A percentile compares a stretch with the other conserved stretches of the same genome.
Evolutionary conservation across 2,113 vertebrate genomes (phyloP).

Genomic region (Seriola quinqueradiata): DNA sequence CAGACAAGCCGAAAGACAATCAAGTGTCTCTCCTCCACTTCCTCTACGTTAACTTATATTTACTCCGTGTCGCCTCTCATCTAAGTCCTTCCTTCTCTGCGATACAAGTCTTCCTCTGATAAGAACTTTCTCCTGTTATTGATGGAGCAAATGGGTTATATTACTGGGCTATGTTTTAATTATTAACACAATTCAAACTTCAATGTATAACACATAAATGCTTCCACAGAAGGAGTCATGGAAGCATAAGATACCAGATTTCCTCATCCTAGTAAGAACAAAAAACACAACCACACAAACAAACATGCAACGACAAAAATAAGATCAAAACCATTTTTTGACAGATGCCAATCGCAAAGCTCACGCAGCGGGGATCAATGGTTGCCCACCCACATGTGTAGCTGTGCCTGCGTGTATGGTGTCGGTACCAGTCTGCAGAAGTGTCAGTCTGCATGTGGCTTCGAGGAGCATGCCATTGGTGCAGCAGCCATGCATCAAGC

Average conservation of each 20-base stretch:
- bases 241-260: not conserved
- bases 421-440: not conserved
- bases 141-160: not conserved
- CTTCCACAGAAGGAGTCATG: not conserved
- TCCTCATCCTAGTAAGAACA: not conserved
- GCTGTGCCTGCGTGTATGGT: not conserved
- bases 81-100: not conserved
- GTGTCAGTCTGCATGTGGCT: slow-evolving; percentile 35
- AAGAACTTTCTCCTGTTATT: not conserved
- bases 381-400: not conserved
- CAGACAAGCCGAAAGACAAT: not conserved
- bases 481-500: slow-evolving; percentile 55
- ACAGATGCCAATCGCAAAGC: not conserved
- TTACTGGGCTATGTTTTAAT: not conserved
- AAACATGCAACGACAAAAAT: not conserved
- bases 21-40: not conserved
- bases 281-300: not conserved
- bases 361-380: slow-evolving; percentile 12
- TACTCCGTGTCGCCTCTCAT: not conserved
- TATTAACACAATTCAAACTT: not conserved
- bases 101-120: not conserved
- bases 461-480: not conserved
- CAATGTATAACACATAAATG: too few relatives aligned
- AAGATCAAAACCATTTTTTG: not conserved
- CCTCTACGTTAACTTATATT: not conserved